Evolutionary conservation across 2,113 vertebrate genomes (phyloP).

Genomic region (Arizona elegans): DNA sequence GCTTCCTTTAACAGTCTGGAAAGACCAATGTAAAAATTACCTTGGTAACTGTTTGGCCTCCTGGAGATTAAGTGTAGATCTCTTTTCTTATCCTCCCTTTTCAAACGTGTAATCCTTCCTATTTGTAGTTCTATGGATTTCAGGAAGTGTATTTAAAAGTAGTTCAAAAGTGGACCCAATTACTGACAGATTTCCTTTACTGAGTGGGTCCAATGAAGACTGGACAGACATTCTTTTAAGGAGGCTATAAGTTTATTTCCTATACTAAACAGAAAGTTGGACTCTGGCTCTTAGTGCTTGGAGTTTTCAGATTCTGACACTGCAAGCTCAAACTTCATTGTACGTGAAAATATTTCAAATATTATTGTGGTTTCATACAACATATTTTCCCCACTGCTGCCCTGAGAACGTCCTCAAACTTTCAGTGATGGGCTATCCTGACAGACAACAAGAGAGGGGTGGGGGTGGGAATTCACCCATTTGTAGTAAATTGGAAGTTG

Average conservation of each 20-base stretch:
- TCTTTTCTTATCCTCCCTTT: neutral
- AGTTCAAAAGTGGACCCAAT: neutral
- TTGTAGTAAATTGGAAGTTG: neutral
- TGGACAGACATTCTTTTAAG: neutral
- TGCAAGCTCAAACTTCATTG: neutral
- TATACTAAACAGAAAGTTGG: neutral
- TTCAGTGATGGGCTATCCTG: neutral
- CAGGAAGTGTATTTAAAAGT: neutral
- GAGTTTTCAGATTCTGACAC: neutral
- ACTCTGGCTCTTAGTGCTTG: neutral
- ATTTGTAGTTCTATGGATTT: neutral
- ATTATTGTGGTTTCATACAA: neutral
- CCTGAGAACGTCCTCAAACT: neutral
- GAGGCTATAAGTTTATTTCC: neutral
- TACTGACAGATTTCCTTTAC: neutral
- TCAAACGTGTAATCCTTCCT: neutral
- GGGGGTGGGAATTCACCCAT: neutral
- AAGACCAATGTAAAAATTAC: neutral
- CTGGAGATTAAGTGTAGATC: neutral
- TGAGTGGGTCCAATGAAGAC: neutral
- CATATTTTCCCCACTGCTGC: neutral
- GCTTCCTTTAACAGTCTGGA: neutral
- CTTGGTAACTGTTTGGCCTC: neutral
- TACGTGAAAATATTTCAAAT: neutral
- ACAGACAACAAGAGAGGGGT: neutral